These are phyloP conservation scores for Rhinopomastus cyanomelas DNA, from an alignment of 2,113 vertebrate genomes.

Conservation along the genomic window DNA sequence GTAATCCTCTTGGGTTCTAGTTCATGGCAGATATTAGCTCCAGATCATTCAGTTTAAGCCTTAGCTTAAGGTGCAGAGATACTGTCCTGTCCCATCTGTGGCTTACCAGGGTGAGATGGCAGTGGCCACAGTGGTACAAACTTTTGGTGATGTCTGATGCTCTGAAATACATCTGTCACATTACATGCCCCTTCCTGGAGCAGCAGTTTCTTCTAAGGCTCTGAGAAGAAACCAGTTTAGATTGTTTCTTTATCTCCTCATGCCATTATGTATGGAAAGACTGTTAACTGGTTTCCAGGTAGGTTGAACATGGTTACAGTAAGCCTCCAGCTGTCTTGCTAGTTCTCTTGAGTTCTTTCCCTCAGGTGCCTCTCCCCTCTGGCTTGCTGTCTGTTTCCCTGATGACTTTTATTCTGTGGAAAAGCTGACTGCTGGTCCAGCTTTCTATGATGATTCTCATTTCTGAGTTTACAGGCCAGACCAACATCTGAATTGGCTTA, in stretches of 20 bases:
- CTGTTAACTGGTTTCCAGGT: not conserved
- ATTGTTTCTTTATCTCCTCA: not conserved
- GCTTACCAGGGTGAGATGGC: not conserved
- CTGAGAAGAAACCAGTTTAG: not conserved
- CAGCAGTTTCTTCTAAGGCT: not conserved
- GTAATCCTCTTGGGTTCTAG: not conserved
- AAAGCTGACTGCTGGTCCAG: not conserved
- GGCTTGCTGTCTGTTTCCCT: not conserved
- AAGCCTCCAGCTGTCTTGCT: not conserved
- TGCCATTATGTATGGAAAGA: not conserved
- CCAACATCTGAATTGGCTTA: not conserved
- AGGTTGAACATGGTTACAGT: not conserved
- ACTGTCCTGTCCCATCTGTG: not conserved
- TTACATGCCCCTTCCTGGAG: not conserved
- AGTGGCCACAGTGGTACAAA: not conserved
- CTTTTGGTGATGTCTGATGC: not conserved
- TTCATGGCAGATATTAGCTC: not conserved
- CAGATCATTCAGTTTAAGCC: not conserved
- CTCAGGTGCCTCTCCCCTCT: not conserved
- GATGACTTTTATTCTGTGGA: not conserved
- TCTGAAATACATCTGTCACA: not conserved
- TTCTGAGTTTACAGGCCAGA: not conserved
- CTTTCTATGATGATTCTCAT: not conserved
- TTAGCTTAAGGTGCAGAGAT: not conserved
- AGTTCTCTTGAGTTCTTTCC: not conserved